Evolutionary conservation across 2,888 invertebrate genomes (phyloP), one percentile per base, ranked within the genome.

Genomic region (Ophioninae sp.): DNA sequence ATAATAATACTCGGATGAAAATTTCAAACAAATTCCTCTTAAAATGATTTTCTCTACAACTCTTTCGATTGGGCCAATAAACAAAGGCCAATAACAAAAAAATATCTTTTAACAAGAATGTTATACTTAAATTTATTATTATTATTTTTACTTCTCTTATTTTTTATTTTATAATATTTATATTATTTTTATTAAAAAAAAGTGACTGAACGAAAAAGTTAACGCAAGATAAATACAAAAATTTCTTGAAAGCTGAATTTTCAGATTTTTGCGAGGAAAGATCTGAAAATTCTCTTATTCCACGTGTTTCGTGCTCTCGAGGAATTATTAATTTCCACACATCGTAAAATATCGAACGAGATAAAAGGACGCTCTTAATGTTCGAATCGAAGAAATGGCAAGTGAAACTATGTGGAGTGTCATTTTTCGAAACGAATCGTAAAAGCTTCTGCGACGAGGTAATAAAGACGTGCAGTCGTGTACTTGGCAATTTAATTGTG

Each of bases 311-410:
- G 17, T 10, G 10, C 64, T 64, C 61, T 61, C 39, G 67, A 37
- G 39, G 56, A 68, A 21, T 64, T 73, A 74, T 78, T 69, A 64
- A 74, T 82, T 78, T 68, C 17, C 21, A 74, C 64, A 57, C 44
- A 21, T 78, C 73, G 57, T 78, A 78, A 77, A 74, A 23, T 20
- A 61, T 65, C 50, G 65, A 61, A 23, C 57, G n/a, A 59, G 30
- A 56, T 17, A 30, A 17, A n/a, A 39, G 20, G 75, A 73, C 37
- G 20, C 50, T 20, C 62, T 30, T 13, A 13, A 61, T 30, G 41
- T 61, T 77, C 7, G 41, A 23, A 41, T 7, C 21, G 20, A 17
- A 41, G 41, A 57, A 76, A 68, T 65, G 20, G 21, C 44, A 68
- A 30, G 61, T 17, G 68, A 68, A 62, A 67, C 39, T 61, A 56